Evolutionary conservation across 2,113 vertebrate genomes (phyloP), one percentile per base, ranked within the genome.

Genomic region (Phalacrocorax aristotelis): DNA sequence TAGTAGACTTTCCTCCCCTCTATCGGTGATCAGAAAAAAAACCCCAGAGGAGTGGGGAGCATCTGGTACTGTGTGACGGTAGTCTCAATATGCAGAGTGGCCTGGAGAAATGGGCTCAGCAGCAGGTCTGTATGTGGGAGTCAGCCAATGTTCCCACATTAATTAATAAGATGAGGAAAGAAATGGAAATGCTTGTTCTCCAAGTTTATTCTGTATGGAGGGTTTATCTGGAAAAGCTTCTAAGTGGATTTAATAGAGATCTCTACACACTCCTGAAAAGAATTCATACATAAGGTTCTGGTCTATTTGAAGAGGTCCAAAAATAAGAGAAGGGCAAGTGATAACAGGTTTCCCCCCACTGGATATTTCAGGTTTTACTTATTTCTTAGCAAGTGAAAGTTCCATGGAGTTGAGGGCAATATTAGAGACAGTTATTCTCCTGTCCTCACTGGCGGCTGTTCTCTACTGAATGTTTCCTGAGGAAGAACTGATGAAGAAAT

Each of bases 161-260:
- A 95, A 71, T 94, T 80, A 94, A 90, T 74, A 88, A 89, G 51
- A 60, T 89, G 92, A 95, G 88, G 79, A 89, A 81, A 62, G 49
- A 94, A 89, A 72, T 76, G 81, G 61, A 91, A 94, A 51, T 55
- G 22, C 57, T 52, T 52, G 25, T 40, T 78, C 64, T 94, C 42
- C 36, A 62, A 96, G 88, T 88, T 88, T 32, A 70, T 70, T 92
- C 68, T 91, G 52, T 52, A 21, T 26, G 49, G 72, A 93, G 89
- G 64, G 82, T 81, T 87, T 71, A n/a, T 93, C n/a, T 89, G 76
- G 69, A 84, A 87, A 94, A 90, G 29, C 64, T 93, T 64, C 64
- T 83, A 66, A 92, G 69, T 44, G 81, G 18, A 57, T 62, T 88
- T 88, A 90, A 70, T 87, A 38, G 46, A 70, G 68, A 44, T 38